A percentile compares a stretch with the other conserved stretches of the same genome.
phyloP scores from a whole-genome alignment of 2,797 vertebrate species.

The Psittacula derbiana region DNA sequence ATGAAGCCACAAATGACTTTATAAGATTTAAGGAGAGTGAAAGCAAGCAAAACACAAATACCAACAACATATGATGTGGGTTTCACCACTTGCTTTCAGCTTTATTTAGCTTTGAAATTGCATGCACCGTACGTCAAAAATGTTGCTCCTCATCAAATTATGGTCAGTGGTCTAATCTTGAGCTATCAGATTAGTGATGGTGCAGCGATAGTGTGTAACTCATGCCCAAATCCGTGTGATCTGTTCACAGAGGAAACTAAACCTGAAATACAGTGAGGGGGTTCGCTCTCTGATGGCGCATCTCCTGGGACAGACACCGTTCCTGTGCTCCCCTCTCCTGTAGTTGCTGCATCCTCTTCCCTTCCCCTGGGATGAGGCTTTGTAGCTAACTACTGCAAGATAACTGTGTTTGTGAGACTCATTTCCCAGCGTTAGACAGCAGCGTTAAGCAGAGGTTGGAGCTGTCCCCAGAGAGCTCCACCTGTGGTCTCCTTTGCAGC shows the following conservation, averaged over 20 bases:
- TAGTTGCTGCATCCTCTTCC: neutral
- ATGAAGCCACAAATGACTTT: neutral
- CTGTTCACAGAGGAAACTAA: neutral
- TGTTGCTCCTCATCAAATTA: neutral
- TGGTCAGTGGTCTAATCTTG: neutral
- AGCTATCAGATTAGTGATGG: neutral
- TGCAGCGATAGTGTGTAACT: neutral
- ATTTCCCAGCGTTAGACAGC: neutral
- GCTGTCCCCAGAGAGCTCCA: neutral
- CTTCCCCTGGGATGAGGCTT: neutral
- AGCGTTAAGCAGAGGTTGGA: neutral
- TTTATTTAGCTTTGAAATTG: neutral
- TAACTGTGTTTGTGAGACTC: neutral
- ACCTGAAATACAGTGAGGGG: neutral
- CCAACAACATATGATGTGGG: neutral
- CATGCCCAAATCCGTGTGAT: neutral
- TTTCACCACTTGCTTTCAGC: neutral
- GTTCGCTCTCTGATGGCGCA: neutral
- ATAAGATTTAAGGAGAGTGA: neutral
- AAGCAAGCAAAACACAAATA: neutral
- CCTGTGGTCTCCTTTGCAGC: neutral
- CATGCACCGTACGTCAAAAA: neutral
- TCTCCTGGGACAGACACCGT: neutral
- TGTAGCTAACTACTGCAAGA: too few species aligned
- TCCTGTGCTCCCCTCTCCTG: accelerated